A percentile compares a stretch with the other conserved stretches of the same genome.
Evolutionary conservation across 1,140 invertebrate genomes (phyloP).

Genomic region (Meloidogyne hapla): DNA sequence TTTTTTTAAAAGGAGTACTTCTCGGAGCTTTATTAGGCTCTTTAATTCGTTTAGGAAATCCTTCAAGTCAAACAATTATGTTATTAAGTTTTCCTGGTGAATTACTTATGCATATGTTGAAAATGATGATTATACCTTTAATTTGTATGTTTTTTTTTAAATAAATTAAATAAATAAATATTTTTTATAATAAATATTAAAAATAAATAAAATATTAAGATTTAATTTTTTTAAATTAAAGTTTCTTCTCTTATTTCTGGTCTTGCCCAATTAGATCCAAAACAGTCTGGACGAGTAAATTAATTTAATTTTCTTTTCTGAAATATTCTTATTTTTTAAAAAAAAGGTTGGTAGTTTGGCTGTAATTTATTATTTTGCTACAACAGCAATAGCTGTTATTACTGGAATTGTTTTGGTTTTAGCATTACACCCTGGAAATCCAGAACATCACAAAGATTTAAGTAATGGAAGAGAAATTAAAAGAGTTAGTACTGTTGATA

Average conservation of each 20-base stretch:
- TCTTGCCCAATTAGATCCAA: slow-evolving; percentile 46
- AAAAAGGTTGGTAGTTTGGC: slow-evolving; percentile 42
- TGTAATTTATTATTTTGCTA: slow-evolving; percentile 43
- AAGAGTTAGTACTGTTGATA: slow-evolving; percentile 79
- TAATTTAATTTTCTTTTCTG: too few species aligned
- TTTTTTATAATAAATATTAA: too few species aligned
- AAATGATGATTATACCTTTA: slow-evolving; percentile 61
- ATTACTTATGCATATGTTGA: slow-evolving; percentile 62
- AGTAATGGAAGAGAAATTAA: slow-evolving; percentile 67
- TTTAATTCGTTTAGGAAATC: slow-evolving; percentile 24
- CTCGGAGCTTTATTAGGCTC: slow-evolving; percentile 57
- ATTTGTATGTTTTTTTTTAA: slow-evolving; percentile 25
- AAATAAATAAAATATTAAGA: too few species aligned
- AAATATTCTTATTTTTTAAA: too few species aligned
- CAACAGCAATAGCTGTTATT: slow-evolving; percentile 44
- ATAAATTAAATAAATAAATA: slow-evolving; percentile 13
- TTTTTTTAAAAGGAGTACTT: slow-evolving; percentile 41
- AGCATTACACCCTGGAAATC: slow-evolving; percentile 46
- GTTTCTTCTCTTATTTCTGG: slow-evolving; percentile 37
- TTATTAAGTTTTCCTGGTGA: slow-evolving; percentile 60
- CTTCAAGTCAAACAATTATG: slow-evolving; percentile 48
- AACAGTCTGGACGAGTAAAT: slow-evolving; percentile 45
- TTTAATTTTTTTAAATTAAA: slow-evolving; percentile 1
- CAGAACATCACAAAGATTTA: slow-evolving; percentile 34
- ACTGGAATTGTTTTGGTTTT: slow-evolving; percentile 39